These are phyloP conservation scores for Cataglyphis albicans DNA, from an alignment of 2,888 invertebrate species.

Conservation along the genomic window DNA sequence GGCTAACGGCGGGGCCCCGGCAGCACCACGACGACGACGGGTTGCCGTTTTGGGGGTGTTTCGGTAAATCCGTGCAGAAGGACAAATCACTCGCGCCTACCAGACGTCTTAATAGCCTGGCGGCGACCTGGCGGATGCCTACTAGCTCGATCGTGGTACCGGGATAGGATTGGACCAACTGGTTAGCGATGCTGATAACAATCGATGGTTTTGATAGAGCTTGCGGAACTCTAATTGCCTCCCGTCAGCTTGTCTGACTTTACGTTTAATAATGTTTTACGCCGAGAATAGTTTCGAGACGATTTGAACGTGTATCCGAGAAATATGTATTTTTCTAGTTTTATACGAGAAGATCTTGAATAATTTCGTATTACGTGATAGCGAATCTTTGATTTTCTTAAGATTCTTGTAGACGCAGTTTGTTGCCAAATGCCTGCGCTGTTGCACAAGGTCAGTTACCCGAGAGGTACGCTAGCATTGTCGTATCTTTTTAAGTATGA, in stretches of 20 bases:
- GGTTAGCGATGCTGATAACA: constrained; percentile 10
- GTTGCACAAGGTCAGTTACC: constrained; percentile 85
- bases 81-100: constrained; percentile 83
- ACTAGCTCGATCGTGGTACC: constrained; percentile 83
- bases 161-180: constrained; percentile 54
- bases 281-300: not conserved
- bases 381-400: constrained; percentile 60
- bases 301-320: not conserved
- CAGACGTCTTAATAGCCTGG: constrained; percentile 81
- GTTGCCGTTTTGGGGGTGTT: constrained; percentile 86
- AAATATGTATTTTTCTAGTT: not conserved
- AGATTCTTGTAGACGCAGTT: too few relatives aligned
- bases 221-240: constrained; percentile 35
- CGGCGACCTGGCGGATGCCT: constrained; percentile 81
- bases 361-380: not conserved
- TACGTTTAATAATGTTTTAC: not conserved
- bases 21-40: constrained; percentile 85
- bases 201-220: not conserved
- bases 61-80: constrained; percentile 84
- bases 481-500: constrained; percentile 39
- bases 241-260: constrained; percentile 15
- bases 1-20: constrained; percentile 85
- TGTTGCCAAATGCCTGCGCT: constrained; percentile 74
- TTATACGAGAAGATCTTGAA: not conserved
- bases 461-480: constrained; percentile 56